Conservation (phyloP, 2,888 invertebrate species). For the Sarcophaga caerulescens region DNA sequence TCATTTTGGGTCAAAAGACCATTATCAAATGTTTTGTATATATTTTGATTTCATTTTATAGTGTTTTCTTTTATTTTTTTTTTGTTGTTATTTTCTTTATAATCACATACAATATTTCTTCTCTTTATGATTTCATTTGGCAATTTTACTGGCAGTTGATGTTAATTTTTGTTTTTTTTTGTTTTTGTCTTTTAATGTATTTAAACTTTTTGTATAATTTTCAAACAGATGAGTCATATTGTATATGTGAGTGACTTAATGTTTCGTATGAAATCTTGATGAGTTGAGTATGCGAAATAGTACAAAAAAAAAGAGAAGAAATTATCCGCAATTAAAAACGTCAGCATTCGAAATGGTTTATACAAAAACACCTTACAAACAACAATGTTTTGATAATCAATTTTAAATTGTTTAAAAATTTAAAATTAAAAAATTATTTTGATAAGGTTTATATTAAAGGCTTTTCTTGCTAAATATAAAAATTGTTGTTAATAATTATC, state of each 20-base stretch:
- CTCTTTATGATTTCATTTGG: slow-evolving; percentile 41
- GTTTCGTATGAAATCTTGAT: slow-evolving; percentile 74
- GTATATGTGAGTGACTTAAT: slow-evolving; percentile 68
- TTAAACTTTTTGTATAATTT: slow-evolving; percentile 40
- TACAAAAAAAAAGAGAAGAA: slow-evolving; percentile 44
- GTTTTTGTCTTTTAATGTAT: slow-evolving; percentile 1
- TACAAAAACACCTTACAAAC: slow-evolving; percentile 37
- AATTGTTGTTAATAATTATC: too few relatives aligned
- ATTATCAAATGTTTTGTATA: slow-evolving; percentile 3
- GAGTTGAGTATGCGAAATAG: slow-evolving; percentile 70
- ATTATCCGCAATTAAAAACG: slow-evolving; percentile 30
- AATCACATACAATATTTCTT: background rate
- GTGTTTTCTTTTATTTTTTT: background rate
- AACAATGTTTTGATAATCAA: slow-evolving; percentile 69
- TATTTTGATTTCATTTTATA: slow-evolving; percentile 4
- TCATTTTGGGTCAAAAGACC: slow-evolving; percentile 11
- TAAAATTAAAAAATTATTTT: background rate
- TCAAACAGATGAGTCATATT: slow-evolving; percentile 73
- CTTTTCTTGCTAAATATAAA: too few relatives aligned
- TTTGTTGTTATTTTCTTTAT: too few relatives aligned
- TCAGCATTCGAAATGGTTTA: slow-evolving; percentile 37
- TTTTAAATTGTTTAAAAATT: slow-evolving; percentile 18
- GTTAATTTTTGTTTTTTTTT: slow-evolving; percentile 35
- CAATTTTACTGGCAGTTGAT: slow-evolving; percentile 34
- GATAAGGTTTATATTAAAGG: too few relatives aligned